Conservation (phyloP, 2,888 invertebrate genomes). For the Drosophila pullipes region DNA sequence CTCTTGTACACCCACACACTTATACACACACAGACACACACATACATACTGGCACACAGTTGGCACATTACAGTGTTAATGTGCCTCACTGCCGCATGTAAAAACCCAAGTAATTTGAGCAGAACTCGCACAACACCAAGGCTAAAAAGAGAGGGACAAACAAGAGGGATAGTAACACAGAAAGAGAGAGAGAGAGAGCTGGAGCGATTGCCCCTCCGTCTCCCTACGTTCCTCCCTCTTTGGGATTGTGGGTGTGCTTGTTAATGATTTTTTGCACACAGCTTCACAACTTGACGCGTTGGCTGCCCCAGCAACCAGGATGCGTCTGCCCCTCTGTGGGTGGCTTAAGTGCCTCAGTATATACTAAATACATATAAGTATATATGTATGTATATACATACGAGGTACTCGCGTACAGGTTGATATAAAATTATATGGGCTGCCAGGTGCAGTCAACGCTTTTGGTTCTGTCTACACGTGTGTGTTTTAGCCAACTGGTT, state of each 20-base stretch:
- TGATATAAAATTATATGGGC: conserved; percentile 71
- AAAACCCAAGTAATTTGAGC: conserved; percentile 80
- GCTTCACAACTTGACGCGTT: conserved; percentile 80
- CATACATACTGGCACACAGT: conserved; percentile 58
- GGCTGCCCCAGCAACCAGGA: conserved; percentile 33
- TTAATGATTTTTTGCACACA: conserved; percentile 84
- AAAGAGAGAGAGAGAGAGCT: conserved; percentile 9
- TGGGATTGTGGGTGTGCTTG: conserved; percentile 69
- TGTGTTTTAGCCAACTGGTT: conserved; percentile 18
- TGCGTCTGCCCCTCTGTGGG: conserved; percentile 10
- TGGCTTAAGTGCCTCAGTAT: conserved; percentile 38
- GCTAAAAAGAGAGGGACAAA: conserved; percentile 17
- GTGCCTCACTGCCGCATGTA: conserved; percentile 84
- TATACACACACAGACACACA: conserved; percentile 26
- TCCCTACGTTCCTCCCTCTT: background rate
- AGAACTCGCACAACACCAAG: conserved; percentile 28
- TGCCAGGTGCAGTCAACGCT: conserved; percentile 77
- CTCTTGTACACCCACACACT: conserved; percentile 4
- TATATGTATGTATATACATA: conserved; percentile 7
- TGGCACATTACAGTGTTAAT: conserved; percentile 85
- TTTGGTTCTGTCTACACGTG: conserved; percentile 45
- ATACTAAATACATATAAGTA: conserved; percentile 18
- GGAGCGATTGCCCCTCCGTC: conserved; percentile 5
- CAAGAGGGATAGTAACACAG: background rate
- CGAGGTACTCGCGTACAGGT: conserved; percentile 8